A percentile compares a stretch with the other conserved stretches of the same genome.
Conservation (phyloP, 1,140 invertebrate species). For the Achroia grisella region DNA sequence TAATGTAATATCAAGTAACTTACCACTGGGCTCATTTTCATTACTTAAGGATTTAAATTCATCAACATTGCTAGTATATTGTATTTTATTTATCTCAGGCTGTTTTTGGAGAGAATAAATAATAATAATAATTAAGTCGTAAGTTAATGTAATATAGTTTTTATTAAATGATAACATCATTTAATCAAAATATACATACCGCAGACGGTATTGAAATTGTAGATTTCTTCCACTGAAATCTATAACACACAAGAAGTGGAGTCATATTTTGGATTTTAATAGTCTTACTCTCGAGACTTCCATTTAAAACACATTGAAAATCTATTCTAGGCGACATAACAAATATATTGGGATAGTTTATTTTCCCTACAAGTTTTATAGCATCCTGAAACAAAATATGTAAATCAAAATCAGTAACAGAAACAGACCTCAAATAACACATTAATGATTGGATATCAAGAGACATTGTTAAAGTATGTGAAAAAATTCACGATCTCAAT, state of each 20-base stretch:
- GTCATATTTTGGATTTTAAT: slow-evolving; percentile 59
- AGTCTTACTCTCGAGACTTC: slow-evolving; percentile 45
- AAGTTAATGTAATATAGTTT: too few relatives aligned
- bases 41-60: not conserved
- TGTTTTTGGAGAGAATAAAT: too few relatives aligned
- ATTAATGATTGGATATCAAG: too few relatives aligned
- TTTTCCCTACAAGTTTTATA: slow-evolving; percentile 51
- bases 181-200: slow-evolving; percentile 15
- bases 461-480: too few relatives aligned
- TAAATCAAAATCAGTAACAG: too few relatives aligned
- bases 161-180: too few relatives aligned
- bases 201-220: slow-evolving; percentile 11
- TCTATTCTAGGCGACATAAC: slow-evolving; percentile 48
- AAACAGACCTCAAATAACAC: too few relatives aligned
- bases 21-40: not conserved
- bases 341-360: slow-evolving; percentile 57
- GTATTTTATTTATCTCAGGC: not conserved
- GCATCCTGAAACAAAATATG: slow-evolving; percentile 43
- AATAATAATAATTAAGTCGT: too few relatives aligned
- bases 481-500: too few relatives aligned
- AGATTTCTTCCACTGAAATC: slow-evolving; percentile 55
- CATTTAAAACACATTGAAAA: slow-evolving; percentile 53
- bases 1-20: too few relatives aligned
- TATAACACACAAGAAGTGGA: slow-evolving; percentile 50
- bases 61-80: not conserved